These are phyloP conservation scores for Cyanistes caeruleus DNA, from an alignment of 2,113 vertebrate species.

Conservation along the genomic window DNA sequence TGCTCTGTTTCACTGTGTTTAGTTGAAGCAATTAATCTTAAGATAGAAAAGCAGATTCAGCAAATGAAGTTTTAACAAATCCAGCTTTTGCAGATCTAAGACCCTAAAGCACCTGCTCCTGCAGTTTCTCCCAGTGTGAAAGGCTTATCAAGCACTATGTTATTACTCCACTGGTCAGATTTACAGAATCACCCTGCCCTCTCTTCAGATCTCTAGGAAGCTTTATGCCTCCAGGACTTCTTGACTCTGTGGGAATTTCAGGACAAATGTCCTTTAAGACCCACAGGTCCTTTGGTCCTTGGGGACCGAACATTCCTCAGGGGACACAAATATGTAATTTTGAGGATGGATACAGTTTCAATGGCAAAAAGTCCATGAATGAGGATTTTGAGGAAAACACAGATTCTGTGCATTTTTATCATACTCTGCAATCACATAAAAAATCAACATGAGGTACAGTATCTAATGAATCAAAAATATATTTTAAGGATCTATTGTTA, in stretches of 20 bases:
- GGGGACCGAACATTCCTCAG: neutral
- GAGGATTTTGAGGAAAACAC: neutral
- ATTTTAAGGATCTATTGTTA: neutral
- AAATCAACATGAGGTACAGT: neutral
- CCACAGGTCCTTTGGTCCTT: neutral
- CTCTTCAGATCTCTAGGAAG: neutral
- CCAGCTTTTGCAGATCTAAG: neutral
- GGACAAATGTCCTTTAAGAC: neutral
- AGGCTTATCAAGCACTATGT: neutral
- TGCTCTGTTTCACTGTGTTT: neutral
- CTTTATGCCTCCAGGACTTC: neutral
- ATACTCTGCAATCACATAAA: neutral
- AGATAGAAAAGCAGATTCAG: slow-evolving; percentile 10
- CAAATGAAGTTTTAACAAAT: slow-evolving; percentile 19
- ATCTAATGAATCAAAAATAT: neutral
- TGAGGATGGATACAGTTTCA: neutral
- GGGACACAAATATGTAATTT: neutral
- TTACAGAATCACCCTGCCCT: neutral
- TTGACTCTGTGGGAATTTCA: neutral
- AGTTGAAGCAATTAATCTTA: slow-evolving; percentile 36
- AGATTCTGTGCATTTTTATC: neutral
- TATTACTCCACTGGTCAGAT: neutral
- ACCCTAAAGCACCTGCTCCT: slow-evolving; percentile 22
- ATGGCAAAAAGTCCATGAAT: neutral
- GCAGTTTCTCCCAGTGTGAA: neutral